Evolutionary conservation across 1,140 invertebrate genomes (phyloP), one percentile per base, ranked within the genome.

Genomic region (Stegodyphus mimosarum): DNA sequence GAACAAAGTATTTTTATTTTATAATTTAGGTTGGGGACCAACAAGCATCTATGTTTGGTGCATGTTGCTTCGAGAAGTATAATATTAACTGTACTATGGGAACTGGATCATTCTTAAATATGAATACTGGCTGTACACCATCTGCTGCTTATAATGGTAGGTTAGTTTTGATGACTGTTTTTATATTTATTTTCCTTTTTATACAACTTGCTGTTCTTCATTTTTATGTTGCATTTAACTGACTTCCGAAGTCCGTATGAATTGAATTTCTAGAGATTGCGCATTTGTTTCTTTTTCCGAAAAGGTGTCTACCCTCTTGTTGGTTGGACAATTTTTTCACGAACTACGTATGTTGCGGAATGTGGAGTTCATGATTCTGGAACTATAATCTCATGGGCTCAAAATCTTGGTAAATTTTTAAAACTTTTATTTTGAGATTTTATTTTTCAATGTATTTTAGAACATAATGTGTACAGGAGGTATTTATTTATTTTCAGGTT

Each of bases 71-170:
- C 89, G 90, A 93, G 0, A 70, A 79, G 5, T 96, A 96, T 15
- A 95, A 97, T 89, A 92, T 98, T 0, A 99, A 99, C 89, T 91
- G 98, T 17, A 99, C 98, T 0, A 92, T 99, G 91, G 98, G 98
- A 0, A 99, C 97, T 0, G 97, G 98, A 0, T 95, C 95, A 1
- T 99, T 99, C 90, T 90, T 99, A 1, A 94, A 98, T 89, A 92
- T 98, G 9, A 96, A 98, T 89, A 98, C 96, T 3, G 96, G 95
- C 2, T 88, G 87, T 7, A 90, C 92, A 53, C 94, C 96, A 6
- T 94, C 96, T 90, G 94, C 95, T 0, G 96, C 95, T 48, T 90
- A 96, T 6, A 89, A 90, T 86, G 92, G 92, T 91, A 79, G 33
- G 71, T 70, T 78, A 55, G 33, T 33, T 33, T 33, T 33, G 3